Evolutionary conservation across 2,113 vertebrate species (phyloP).

Genomic region (Bujurquina vittata): DNA sequence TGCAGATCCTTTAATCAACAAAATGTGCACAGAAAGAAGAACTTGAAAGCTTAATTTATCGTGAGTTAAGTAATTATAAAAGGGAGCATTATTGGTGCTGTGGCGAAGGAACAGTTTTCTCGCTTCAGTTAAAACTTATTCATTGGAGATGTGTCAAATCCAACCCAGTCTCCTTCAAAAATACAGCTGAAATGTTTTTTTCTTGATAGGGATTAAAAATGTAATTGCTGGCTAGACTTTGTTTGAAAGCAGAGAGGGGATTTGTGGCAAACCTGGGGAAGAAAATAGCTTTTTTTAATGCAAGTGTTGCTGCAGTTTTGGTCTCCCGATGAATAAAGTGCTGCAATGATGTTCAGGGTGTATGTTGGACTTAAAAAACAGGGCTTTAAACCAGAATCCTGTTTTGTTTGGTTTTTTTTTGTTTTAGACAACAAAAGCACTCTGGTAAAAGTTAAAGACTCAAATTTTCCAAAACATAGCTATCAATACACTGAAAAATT

Average conservation of each 20-base stretch:
- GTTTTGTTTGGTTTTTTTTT: neutral
- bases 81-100: neutral
- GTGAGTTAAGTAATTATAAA: neutral
- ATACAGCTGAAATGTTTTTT: neutral
- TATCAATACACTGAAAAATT: neutral
- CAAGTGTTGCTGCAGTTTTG: neutral
- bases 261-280: neutral
- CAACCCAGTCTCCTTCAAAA: neutral
- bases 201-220: neutral
- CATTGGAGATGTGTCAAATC: neutral
- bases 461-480: neutral
- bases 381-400: neutral
- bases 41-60: constrained; percentile 2
- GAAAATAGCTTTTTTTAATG: neutral
- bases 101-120: neutral
- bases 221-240: no score
- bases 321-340: neutral
- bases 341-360: neutral
- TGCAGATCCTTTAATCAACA: constrained; percentile 12
- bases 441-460: neutral
- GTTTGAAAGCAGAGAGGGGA: neutral
- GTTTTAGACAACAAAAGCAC: neutral
- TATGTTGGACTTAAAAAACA: fast-evolving
- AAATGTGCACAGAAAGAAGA: neutral
- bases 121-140: neutral